Evolutionary conservation across 2,797 vertebrate genomes (phyloP).

Genomic region (Epinephelus malabaricus): DNA sequence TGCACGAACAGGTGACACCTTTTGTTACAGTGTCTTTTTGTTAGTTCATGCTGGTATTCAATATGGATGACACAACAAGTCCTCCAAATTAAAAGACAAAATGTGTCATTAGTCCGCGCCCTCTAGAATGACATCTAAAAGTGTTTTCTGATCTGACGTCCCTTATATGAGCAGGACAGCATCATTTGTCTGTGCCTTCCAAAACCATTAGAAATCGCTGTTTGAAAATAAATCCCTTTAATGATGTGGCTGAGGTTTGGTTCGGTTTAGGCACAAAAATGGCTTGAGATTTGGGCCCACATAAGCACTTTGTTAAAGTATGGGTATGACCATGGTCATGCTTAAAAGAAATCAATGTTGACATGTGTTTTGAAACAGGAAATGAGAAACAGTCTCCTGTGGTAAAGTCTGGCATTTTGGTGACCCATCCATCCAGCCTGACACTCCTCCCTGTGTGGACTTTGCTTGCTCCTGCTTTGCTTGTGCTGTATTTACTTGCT

Average conservation of each 20-base stretch:
- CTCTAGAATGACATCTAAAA: background rate
- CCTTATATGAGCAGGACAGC: background rate
- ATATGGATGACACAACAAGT: constrained; percentile 4
- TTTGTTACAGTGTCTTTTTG: constrained; percentile 14
- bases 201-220: background rate
- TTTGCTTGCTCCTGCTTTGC: too few species aligned
- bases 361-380: too few species aligned
- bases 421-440: background rate
- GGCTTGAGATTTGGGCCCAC: too few species aligned
- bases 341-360: background rate
- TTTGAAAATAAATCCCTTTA: background rate
- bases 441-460: background rate
- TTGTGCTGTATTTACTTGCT: too few species aligned
- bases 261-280: too few species aligned
- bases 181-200: background rate
- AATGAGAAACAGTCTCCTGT: background rate
- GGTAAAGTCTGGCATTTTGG: background rate
- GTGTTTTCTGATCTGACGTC: background rate
- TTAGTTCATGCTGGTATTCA: background rate
- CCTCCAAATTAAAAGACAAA: constrained; percentile 6
- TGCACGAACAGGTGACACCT: constrained; percentile 28
- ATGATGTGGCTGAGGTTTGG: background rate
- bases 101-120: background rate
- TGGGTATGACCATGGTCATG: background rate
- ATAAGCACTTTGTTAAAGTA: too few species aligned